These are phyloP conservation scores for Drosophila quadrilineata DNA, from an alignment of 1,140 invertebrate genomes.

Conservation along the genomic window DNA sequence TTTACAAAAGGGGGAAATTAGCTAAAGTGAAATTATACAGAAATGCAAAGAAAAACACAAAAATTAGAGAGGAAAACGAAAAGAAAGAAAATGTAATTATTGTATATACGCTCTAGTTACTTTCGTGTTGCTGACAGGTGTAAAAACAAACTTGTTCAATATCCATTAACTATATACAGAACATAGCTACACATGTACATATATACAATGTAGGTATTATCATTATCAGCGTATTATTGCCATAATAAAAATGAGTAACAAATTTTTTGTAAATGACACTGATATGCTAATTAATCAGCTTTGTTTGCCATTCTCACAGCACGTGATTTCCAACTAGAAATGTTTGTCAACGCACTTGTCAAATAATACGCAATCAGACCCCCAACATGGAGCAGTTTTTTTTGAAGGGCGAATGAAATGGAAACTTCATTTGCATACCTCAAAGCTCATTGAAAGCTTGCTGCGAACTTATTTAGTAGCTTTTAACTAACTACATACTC, in stretches of 20 bases:
- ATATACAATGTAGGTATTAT: slow-evolving; percentile 4
- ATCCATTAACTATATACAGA: too few species aligned
- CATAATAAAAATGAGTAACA: slow-evolving; percentile 4
- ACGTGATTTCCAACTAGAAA: slow-evolving; percentile 59
- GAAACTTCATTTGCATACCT: too few species aligned
- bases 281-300: slow-evolving; percentile 68
- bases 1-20: slow-evolving; percentile 32
- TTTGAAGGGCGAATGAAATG: too few species aligned
- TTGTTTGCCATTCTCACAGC: slow-evolving; percentile 53
- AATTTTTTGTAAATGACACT: slow-evolving; percentile 49
- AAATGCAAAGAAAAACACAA: neutral
- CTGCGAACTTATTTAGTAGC: too few species aligned
- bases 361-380: slow-evolving; percentile 67
- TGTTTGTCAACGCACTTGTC: slow-evolving; percentile 55
- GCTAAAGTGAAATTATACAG: slow-evolving; percentile 3
- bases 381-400: too few species aligned
- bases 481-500: too few species aligned
- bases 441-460: too few species aligned
- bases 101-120: slow-evolving; percentile 21
- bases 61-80: neutral
- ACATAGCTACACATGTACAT: too few species aligned
- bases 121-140: slow-evolving; percentile 1
- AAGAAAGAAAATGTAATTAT: slow-evolving; percentile 1
- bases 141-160: slow-evolving; percentile 23
- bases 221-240: slow-evolving; percentile 27